A percentile compares a stretch with the other conserved stretches of the same genome.
Evolutionary conservation across 2,113 vertebrate species (phyloP).

Genomic region (Tragelaphus scriptus): DNA sequence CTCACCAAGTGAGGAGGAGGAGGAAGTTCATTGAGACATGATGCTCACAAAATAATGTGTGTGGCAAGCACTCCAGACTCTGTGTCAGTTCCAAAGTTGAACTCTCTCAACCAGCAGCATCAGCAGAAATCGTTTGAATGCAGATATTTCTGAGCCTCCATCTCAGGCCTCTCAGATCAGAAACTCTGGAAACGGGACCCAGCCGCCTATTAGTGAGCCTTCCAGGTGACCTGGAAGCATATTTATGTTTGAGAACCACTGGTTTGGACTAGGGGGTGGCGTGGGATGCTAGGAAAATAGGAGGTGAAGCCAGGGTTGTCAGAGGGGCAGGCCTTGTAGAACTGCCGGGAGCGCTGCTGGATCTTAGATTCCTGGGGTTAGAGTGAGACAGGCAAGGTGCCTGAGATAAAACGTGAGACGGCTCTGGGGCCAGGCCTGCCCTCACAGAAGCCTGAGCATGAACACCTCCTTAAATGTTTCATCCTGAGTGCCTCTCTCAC

Average conservation of each 20-base stretch:
- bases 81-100: neutral
- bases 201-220: neutral
- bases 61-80: neutral
- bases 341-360: neutral
- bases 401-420: neutral
- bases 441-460: neutral
- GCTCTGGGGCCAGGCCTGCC: neutral
- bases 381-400: too few species aligned
- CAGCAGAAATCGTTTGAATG: neutral
- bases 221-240: neutral
- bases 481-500: rapidly evolving
- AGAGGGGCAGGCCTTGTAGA: neutral
- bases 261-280: rapidly evolving
- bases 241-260: neutral
- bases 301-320: neutral
- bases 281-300: neutral
- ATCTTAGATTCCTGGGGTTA: neutral
- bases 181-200: neutral
- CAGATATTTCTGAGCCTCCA: neutral
- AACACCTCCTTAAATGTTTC: neutral
- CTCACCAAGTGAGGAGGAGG: neutral
- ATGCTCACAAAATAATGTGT: neutral
- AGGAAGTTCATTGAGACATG: neutral
- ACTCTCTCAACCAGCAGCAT: neutral
- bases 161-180: neutral